Evolutionary conservation across 2,797 vertebrate genomes (phyloP).

Genomic region (Sphenodon punctatus): DNA sequence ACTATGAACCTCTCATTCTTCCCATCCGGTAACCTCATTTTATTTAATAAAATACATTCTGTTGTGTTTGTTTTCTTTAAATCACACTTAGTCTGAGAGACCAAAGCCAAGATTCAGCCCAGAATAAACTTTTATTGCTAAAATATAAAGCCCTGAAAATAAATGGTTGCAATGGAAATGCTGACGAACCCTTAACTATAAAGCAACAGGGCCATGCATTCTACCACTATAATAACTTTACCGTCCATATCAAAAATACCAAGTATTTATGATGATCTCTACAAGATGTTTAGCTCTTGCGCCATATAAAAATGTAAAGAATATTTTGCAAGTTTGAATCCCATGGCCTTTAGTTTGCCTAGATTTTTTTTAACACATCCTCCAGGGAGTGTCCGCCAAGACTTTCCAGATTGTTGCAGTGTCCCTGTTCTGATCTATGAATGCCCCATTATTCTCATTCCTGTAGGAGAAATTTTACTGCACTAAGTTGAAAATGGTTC

Average conservation of each 20-base stretch:
- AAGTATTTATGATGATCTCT: neutral
- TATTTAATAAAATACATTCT: constrained; percentile 37
- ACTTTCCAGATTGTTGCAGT: neutral
- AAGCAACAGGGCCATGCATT: neutral
- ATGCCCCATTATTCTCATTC: constrained; percentile 27
- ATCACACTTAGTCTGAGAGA: neutral
- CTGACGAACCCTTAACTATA: neutral
- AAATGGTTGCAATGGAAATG: neutral
- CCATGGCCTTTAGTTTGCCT: neutral
- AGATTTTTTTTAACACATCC: neutral
- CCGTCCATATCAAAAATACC: neutral
- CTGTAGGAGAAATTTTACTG: constrained; percentile 47
- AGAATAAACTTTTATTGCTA: constrained; percentile 1
- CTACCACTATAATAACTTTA: neutral
- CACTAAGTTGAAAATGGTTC: constrained; percentile 61
- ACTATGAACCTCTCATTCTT: neutral
- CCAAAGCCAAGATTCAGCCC: constrained; percentile 10
- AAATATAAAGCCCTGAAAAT: constrained; percentile 21
- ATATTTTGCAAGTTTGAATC: constrained; percentile 16
- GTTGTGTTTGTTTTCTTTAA: too few species aligned
- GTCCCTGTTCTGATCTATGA: constrained; percentile 25
- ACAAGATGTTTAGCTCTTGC: neutral
- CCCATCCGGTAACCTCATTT: neutral
- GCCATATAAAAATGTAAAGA: constrained; percentile 1
- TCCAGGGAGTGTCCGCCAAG: neutral